These are phyloP conservation scores for Heliconius cydno DNA, from an alignment of 2,888 invertebrate species.

Conservation along the genomic window DNA sequence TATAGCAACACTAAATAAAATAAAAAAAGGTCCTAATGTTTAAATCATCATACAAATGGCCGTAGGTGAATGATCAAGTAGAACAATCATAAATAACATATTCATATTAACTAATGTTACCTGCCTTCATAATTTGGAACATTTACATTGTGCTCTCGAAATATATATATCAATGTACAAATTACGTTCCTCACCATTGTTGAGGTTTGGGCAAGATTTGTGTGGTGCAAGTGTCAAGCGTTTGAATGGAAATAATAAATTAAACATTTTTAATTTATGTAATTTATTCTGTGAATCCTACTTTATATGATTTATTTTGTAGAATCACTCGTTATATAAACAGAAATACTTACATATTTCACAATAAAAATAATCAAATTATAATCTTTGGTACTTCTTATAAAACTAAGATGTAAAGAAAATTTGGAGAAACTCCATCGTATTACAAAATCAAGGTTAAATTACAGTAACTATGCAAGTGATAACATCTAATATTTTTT, in stretches of 20 bases:
- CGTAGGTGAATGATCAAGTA: constrained; percentile 53
- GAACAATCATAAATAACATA: constrained; percentile 63
- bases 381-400: neutral
- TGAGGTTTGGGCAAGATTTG: constrained; percentile 59
- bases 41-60: constrained; percentile 29
- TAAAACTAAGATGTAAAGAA: neutral
- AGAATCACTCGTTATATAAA: no score
- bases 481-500: no score
- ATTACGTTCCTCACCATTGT: constrained; percentile 74
- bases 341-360: no score
- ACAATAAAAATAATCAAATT: no score
- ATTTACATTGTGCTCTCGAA: constrained; percentile 73
- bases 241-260: neutral
- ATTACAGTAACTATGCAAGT: no score
- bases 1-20: neutral
- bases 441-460: no score
- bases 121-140: constrained; percentile 70
- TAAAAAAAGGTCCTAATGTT: constrained; percentile 18
- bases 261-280: no score
- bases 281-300: no score
- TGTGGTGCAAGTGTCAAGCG: constrained; percentile 53
- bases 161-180: constrained; percentile 76
- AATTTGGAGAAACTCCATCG: neutral
- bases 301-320: no score
- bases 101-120: constrained; percentile 75